These are phyloP conservation scores for Tanytarsus gracilentus DNA, from an alignment of 2,888 invertebrate species.

Conservation along the genomic window DNA sequence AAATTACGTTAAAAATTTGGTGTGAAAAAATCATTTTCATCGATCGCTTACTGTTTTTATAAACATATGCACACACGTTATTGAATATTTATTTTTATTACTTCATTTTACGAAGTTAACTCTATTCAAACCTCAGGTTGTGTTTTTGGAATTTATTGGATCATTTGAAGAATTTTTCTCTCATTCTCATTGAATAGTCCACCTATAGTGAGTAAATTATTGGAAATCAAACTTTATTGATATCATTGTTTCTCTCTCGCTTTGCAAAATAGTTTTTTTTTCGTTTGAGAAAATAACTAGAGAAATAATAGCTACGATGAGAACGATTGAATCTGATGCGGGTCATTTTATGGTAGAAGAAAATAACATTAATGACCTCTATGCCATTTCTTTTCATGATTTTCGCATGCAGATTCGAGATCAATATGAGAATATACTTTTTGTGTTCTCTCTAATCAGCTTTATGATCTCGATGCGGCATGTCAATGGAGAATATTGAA, in stretches of 20 bases:
- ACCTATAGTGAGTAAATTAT: constrained; percentile 5
- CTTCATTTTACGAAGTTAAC: background rate
- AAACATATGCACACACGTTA: background rate
- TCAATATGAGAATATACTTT: background rate
- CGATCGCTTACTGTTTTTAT: background rate
- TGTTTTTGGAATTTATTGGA: constrained; percentile 7
- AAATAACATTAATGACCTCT: constrained; percentile 2
- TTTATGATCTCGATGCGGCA: background rate
- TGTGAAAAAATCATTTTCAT: background rate
- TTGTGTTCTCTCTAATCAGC: background rate
- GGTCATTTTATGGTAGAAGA: background rate
- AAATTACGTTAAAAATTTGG: background rate
- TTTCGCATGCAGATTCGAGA: background rate
- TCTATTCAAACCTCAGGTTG: background rate
- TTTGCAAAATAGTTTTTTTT: background rate
- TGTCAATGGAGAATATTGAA: no score
- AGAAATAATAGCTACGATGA: no score
- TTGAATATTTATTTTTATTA: constrained; percentile 16
- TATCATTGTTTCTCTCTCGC: constrained; percentile 3
- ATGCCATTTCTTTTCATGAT: background rate
- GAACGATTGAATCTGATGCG: constrained; percentile 10
- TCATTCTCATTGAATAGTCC: background rate
- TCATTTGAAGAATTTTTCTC: constrained; percentile 9
- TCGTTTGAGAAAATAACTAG: no score
- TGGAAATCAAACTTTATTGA: constrained; percentile 12